Base-by-base conservation (phyloP, 2,113 vertebrate genomes). In the Chelonoidis abingdonii region DNA sequence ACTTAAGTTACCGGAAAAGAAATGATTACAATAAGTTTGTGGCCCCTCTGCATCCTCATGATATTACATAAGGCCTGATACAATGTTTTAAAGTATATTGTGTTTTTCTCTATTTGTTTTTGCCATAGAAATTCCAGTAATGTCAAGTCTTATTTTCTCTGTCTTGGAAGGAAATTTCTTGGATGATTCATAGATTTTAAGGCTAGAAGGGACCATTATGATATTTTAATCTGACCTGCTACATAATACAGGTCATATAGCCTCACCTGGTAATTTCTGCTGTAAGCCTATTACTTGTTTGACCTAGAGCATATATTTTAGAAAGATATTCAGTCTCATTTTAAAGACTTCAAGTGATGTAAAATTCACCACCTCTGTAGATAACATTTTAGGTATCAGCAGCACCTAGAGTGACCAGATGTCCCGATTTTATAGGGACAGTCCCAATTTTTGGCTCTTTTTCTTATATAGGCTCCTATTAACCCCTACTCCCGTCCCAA, bases 221-320 rank as follows among this genome's bases (percentile, higher is more conserved):
- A 96, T 95, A 80, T 92, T 52, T 56, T 96, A 94, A 95, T 96
- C 93, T 96, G 90, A 89, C 80, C 86, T 78, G 38, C 90, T 95
- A 95, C 44, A 91, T 95, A 95, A 57, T 65, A 89, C 92, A 95
- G 96, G 79, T 79, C 86, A 4, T 54, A 72, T 86, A 93, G 83
- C 87, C 86, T 94, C 95, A 93, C 57, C 21, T 8, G 3, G 14
- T 95, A 96, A 95, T 95, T 89, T 62, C 44, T 85, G 65, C 78
- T 96, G 57, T 49, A 92, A 85, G 10, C 10, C 24, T 41, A 78
- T 44, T 87, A 96, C 88, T 78, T 96, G 16, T 1, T 92, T 87
- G 89, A 93, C 3, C 6, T 0, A 2, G 62, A 91, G 49, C 49
- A 88, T 80, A 65, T 93, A 89, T 72, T 95, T 94, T 96, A 92